Percentiles rank a stretch among this genome's conserved stretches.
phyloP scores from a whole-genome alignment of 2,113 vertebrate genomes.

The Sphaerodactylus townsendi region DNA sequence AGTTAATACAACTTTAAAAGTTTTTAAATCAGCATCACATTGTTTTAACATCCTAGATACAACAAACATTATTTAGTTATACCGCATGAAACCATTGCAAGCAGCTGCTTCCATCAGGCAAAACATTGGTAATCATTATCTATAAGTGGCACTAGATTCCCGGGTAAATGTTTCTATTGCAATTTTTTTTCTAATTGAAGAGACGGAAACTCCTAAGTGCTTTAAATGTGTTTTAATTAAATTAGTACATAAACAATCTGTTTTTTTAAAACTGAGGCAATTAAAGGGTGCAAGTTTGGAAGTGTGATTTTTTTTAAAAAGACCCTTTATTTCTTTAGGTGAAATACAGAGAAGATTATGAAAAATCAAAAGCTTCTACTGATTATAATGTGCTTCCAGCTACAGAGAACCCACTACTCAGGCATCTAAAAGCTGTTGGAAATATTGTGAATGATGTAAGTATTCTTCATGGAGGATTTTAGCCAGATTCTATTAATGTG shows the following conservation, averaged over 20 bases:
- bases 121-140: not conserved
- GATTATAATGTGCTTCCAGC: slow-evolving; percentile 96
- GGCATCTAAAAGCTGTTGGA: slow-evolving; percentile 86
- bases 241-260: not conserved
- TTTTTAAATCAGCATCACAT: not conserved
- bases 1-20: not conserved
- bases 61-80: not conserved
- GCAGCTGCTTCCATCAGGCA: not conserved
- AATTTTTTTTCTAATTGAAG: not conserved
- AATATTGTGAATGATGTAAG: slow-evolving; percentile 90
- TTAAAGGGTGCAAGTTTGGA: not conserved
- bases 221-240: not conserved
- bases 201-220: not conserved
- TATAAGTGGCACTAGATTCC: not conserved
- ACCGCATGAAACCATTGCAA: not conserved
- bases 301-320: slow-evolving; percentile 17
- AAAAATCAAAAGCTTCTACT: slow-evolving; percentile 85
- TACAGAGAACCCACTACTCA: slow-evolving; percentile 91
- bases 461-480: slow-evolving; percentile 34
- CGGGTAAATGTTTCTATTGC: not conserved
- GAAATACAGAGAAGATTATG: slow-evolving; percentile 94
- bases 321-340: slow-evolving; percentile 72
- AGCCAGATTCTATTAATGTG: not conserved
- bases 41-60: not conserved
- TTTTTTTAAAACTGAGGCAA: not conserved